Base-by-base conservation (phyloP, 1,140 invertebrate species). In the Lasaia peninsularis region DNA sequence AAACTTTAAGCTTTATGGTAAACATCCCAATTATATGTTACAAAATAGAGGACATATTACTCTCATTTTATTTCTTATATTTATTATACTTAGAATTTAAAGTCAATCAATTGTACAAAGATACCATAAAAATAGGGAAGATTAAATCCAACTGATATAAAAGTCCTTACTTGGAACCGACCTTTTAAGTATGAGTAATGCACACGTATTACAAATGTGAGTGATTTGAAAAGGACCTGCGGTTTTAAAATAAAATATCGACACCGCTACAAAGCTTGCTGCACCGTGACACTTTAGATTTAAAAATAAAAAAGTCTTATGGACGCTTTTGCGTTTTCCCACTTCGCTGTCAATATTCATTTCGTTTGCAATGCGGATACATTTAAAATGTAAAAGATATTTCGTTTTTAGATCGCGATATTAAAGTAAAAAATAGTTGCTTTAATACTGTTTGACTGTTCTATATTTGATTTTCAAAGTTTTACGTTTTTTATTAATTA, bases 271-370 rank as follows among this genome's bases (percentile, higher is more conserved):
- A 75, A 77, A 70, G 62, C 64, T 66, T 58, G 63, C 58, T 63
- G 66, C 62, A 58, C 62, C 62, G 63, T 73, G 72, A 74, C 74
- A 78, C 63, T 74, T 75, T 60, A 60, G 67, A 71, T 48, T 48
- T 71, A 71, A 73, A 73, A 78, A 78, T 66, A 78, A 71, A 69
- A 73, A 80, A 75, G 65, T 68, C 66, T 65, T 66, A 67, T 69
- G 70, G 64, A 70, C 65, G 67, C 69, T 70, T 77, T 79, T 64
- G 62, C 68, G 72, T 48, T 68, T 76, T 78, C 66, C 71, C 73
- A 71, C 78, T 63, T 65, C 70, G 72, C 72, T 74, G 75, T 78
- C 75, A 73, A 73, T 78, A 73, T 73, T 66, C 70, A 75, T 80
- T 73, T 71, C 53, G 52, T 59, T 62, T 56, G 64, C 62, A 21